Evolutionary conservation across 37 sponge, comb jelly and placozoan species (phyloP).

Genomic region (Mnemiopsis leidyi): DNA sequence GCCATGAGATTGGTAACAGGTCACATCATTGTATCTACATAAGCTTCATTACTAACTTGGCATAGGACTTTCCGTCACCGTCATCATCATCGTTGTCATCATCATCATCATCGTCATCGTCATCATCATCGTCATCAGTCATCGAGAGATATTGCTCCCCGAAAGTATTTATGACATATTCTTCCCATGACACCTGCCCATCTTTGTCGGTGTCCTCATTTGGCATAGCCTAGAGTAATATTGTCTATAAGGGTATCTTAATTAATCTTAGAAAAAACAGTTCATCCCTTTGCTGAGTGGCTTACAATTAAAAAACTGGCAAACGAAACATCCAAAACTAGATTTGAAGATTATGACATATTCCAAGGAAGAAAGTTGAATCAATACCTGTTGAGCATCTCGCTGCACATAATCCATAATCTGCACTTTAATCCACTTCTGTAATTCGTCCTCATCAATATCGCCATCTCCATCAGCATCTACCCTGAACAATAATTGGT

Average conservation of each 20-base stretch:
- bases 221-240: slow-evolving; percentile 2
- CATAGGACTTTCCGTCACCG: not conserved
- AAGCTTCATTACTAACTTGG: not conserved
- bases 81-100: not conserved
- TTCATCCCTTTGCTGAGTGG: no score
- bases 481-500: slow-evolving; percentile 1
- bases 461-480: slow-evolving; percentile 35
- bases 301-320: no score
- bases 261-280: no score
- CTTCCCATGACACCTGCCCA: slow-evolving; percentile 65
- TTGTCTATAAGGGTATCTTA: no score
- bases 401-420: slow-evolving; percentile 7
- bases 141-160: not conserved
- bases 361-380: no score
- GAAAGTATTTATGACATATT: slow-evolving; percentile 53
- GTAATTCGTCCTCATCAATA: not conserved
- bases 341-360: no score
- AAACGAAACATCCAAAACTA: no score
- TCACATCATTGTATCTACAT: not conserved
- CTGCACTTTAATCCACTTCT: slow-evolving; percentile 15
- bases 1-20: not conserved
- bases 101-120: not conserved
- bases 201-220: slow-evolving; percentile 54
- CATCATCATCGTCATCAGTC: not conserved
- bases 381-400: not conserved